Evolutionary conservation across 2,113 vertebrate genomes (phyloP), one percentile per base, ranked within the genome.

Genomic region (Cryptoleucopteryx plumbea): DNA sequence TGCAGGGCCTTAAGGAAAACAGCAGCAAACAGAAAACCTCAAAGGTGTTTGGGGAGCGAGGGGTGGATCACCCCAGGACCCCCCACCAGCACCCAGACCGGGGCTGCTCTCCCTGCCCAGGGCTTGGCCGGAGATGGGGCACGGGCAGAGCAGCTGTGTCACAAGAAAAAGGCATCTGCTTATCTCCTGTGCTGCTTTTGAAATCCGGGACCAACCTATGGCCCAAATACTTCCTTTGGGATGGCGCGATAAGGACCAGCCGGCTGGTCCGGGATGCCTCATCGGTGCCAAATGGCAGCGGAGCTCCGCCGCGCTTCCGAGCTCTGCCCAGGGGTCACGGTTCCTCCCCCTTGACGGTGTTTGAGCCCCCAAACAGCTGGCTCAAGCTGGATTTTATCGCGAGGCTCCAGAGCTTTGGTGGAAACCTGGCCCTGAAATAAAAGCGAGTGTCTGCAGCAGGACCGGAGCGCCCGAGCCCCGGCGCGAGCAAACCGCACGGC

Each of bases 271-370:
- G 1, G 59, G 50, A 5, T 9, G 42, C 43, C 59, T 73, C 78
- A 13, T 4, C 5, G 16, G 9, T 2, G 53, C 45, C 17, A 4
- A 53, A 15, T 2, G 2, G 59, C 65, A 9, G 78, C 31, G 1
- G 63, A 34, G 79, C 34, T 62, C 34, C 5, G 2, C 22, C 3
- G 3, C 4, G 65, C 40, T 17, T 13, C 82, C 62, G 34, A 13
- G 55, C 65, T 29, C 82, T 58, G 68, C 73, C 55, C 65, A 5
- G 55, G 9, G 2, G 18, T 2, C 18, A 8, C 5, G 6, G 42
- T 3, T 50, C 50, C 55, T 82, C 3, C 0, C 40, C 50, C 62
- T 11, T 0, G 3, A 23, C 2, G 42, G 16, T 21, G 50, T 3
- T 2, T 4, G 21, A 63, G 67, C 82, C 4, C 58, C 47, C 42